These are phyloP conservation scores for Iguana delicatissima DNA, from an alignment of 2,797 vertebrate genomes.

Conservation along the genomic window DNA sequence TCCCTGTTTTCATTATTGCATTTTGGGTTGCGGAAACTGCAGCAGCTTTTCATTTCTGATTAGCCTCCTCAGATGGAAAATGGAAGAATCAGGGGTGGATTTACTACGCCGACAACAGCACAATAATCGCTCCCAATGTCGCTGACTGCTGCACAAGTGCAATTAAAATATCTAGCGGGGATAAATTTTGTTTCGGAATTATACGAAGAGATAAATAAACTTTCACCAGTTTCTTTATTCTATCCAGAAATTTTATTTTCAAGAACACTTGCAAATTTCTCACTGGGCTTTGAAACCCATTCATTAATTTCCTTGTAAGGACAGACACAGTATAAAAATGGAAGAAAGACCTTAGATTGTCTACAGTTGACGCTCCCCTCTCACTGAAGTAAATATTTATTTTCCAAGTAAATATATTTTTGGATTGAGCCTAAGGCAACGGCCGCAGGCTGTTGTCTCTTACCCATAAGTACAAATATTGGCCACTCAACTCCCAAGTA, in stretches of 20 bases:
- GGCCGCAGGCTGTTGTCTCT: background rate
- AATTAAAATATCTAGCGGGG: constrained; percentile 21
- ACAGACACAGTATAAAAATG: background rate
- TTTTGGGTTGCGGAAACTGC: constrained; percentile 60
- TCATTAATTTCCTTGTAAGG: background rate
- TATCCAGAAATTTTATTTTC: background rate
- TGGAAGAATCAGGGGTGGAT: constrained; percentile 46
- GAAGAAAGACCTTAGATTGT: background rate
- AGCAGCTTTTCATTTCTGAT: constrained; percentile 64
- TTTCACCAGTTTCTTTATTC: constrained; percentile 42
- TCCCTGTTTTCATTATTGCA: constrained; percentile 66
- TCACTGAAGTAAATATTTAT: background rate
- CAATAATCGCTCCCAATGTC: constrained; percentile 52
- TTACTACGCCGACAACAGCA: constrained; percentile 36
- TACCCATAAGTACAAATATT: background rate
- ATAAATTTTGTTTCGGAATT: constrained; percentile 48
- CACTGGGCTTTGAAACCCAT: constrained; percentile 1
- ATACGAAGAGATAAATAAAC: constrained; percentile 40
- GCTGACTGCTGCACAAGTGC: constrained; percentile 43
- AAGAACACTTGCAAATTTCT: background rate
- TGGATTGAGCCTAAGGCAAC: background rate
- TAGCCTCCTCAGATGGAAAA: constrained; percentile 60
- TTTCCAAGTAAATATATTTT: background rate
- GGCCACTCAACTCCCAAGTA: background rate
- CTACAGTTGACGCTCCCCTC: background rate